Base-by-base conservation (phyloP, 2,113 vertebrate species). In the Hystrix cristata region DNA sequence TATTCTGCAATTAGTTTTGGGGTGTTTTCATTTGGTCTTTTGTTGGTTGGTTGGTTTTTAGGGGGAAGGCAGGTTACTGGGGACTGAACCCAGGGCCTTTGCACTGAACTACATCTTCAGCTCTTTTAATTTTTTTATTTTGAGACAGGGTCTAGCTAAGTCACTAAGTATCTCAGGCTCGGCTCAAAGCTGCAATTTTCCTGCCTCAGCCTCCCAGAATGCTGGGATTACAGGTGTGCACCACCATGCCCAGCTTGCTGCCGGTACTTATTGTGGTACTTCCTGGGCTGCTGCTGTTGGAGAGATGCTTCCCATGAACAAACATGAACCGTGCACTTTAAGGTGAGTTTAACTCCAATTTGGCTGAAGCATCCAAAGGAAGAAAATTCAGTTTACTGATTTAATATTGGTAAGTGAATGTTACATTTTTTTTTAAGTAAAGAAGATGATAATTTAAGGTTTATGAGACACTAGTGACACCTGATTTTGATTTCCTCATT, bases 401-500 rank as follows among this genome's bases (percentile, higher is more conserved):
- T 86, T 79, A 14, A 7, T 57, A 69, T 46, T 67, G n/a, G 57
- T 60, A 60, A 84, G 62, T 57, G 6, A 21, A 14, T 11, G 18
- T 34, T 89, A 71, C 90, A 69, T 18, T 86, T 92, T n/a, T 53
- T 34, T 81, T 51, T n/a, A 86, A 51, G 16, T 46, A 38, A 81
- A 78, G 14, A 51, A n/a, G 43, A 71, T 88, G 21, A 7, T 57
- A 78, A 29, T 43, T 84, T 55, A 13, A 64, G 34, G 46, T n/a
- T 74, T 16, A 3, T 31, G 7, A 59, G 67, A 83, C 53, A 16
- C 67, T 60, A 29, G 7, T 67, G 18, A 71, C 43, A 64, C 13
- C 16, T 5, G 69, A 19, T 64, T 95, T 88, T 92, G 23, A 93
- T 79, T 93, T 85, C 25, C 46, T 92, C 76, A 5, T 29, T 96